Base-by-base conservation (phyloP, 2,113 vertebrate species). In the Numenius arquata region DNA sequence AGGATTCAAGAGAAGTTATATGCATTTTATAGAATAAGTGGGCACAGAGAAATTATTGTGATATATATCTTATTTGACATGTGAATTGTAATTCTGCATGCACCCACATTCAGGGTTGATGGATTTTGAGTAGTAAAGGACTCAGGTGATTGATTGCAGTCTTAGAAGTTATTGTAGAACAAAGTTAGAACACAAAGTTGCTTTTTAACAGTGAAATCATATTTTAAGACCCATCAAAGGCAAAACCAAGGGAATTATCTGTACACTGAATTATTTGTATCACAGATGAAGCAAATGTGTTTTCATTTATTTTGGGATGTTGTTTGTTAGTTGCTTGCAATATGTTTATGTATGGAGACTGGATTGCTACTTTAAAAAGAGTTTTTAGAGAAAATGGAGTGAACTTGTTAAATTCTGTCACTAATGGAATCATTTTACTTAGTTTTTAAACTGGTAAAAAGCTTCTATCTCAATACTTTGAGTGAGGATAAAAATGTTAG, bases 281-380 rank as follows among this genome's bases (percentile, higher is more conserved):
- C 36, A 63, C 10, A 79, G 40, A 34, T 72, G 53, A 65, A 63
- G 25, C 3, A 53, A 59, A 56, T 0, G 0, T 30, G 3, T 40
- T 81, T 74, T 68, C 7, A 52, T 75, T 93, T 68, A 14, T 81
- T 11, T 72, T 72, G 22, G 8, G 9, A 45, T 5, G 12, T 47
- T 83, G 1, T 15, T 86, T 88, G 11, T 56, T 48, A 61, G 9
- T 66, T 32, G 12, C 12, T 62, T 85, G 8, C 15, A 80, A 11
- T 36, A 14, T 38, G 10, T 15, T 78, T 68, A 20, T 29, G 5
- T 30, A 26, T 48, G 47, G 36, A 61, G 25, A 55, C 5, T 10
- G 11, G 9, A 58, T 6, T 56, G 15, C 26, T 72, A 40, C 15
- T 89, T 61, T 52, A 7, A 48, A 87, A 91, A 26, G 21, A 16